phyloP scores from a whole-genome alignment of 2,888 invertebrate genomes.

The Lepidochrysops patricia region DNA sequence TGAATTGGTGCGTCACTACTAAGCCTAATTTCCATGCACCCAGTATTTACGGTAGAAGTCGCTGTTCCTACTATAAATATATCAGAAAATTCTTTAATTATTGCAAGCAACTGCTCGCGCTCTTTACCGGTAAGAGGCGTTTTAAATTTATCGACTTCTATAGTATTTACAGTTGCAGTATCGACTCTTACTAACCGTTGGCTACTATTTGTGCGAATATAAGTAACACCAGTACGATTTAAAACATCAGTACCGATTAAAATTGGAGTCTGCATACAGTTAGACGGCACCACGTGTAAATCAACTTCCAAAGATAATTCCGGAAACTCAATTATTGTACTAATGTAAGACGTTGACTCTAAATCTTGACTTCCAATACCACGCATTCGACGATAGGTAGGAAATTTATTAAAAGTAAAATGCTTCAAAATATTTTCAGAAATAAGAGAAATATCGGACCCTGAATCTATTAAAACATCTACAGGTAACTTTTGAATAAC shows the following conservation, averaged over 20 bases:
- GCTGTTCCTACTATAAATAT: neutral
- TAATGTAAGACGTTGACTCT: slow-evolving; percentile 21
- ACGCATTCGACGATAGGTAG: slow-evolving; percentile 19
- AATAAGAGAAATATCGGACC: slow-evolving; percentile 24
- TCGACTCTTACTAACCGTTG: neutral
- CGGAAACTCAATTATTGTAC: slow-evolving; percentile 21
- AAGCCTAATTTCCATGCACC: slow-evolving; percentile 21
- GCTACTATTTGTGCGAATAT: no score
- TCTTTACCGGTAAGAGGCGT: neutral
- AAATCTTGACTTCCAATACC: slow-evolving; percentile 27
- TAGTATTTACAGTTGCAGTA: neutral
- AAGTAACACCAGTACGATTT: no score
- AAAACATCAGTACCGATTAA: neutral
- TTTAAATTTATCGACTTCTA: neutral
- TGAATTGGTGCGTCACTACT: no score
- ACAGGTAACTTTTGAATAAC: slow-evolving; percentile 25
- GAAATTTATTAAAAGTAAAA: slow-evolving; percentile 17
- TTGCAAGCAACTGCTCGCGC: neutral
- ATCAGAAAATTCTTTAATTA: neutral
- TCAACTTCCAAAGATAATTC: slow-evolving; percentile 24
- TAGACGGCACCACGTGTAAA: neutral
- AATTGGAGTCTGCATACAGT: neutral
- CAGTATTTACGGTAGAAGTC: slow-evolving; percentile 15
- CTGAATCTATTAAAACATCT: slow-evolving; percentile 26
- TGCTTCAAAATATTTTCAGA: slow-evolving; percentile 19